phyloP scores from a whole-genome alignment of 2,888 invertebrate genomes.

The Operophtera brumata region DNA sequence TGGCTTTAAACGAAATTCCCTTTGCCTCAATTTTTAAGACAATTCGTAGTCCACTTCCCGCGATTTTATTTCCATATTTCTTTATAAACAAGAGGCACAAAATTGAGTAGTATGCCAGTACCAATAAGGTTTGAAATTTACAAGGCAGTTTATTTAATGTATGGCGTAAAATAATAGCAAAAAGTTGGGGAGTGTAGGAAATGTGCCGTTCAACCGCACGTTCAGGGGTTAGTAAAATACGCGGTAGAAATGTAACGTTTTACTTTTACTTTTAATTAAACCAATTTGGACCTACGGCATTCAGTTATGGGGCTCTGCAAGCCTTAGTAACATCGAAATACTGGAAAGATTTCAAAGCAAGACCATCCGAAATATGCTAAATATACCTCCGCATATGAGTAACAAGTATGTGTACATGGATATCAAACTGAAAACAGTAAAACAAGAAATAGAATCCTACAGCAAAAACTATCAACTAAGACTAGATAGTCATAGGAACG shows the following conservation, averaged over 20 bases:
- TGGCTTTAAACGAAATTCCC: conserved; percentile 60
- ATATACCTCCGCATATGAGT: too few species aligned
- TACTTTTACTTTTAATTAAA: conserved; percentile 22
- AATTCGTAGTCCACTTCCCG: conserved; percentile 73
- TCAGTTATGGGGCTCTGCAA: too few species aligned
- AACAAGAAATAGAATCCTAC: too few species aligned
- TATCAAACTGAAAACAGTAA: too few species aligned
- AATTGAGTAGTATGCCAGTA: not conserved
- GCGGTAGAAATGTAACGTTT: conserved; percentile 49
- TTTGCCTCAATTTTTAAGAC: conserved; percentile 57
- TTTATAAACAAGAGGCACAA: conserved; percentile 1
- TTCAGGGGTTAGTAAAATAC: conserved; percentile 51
- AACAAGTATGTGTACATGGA: too few species aligned
- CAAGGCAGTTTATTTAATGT: conserved; percentile 26
- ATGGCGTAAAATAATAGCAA: conserved; percentile 59
- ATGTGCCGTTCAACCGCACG: conserved; percentile 67
- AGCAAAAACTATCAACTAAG: too few species aligned
- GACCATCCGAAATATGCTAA: too few species aligned
- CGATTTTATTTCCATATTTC: conserved; percentile 72
- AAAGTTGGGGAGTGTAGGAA: conserved; percentile 55
- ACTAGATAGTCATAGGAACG: too few species aligned
- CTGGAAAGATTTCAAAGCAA: too few species aligned
- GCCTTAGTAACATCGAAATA: too few species aligned
- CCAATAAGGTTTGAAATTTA: conserved; percentile 9
- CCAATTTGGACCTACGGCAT: too few species aligned